Base-by-base conservation (phyloP, 1,140 invertebrate species). In the Frieseomelitta varia region DNA sequence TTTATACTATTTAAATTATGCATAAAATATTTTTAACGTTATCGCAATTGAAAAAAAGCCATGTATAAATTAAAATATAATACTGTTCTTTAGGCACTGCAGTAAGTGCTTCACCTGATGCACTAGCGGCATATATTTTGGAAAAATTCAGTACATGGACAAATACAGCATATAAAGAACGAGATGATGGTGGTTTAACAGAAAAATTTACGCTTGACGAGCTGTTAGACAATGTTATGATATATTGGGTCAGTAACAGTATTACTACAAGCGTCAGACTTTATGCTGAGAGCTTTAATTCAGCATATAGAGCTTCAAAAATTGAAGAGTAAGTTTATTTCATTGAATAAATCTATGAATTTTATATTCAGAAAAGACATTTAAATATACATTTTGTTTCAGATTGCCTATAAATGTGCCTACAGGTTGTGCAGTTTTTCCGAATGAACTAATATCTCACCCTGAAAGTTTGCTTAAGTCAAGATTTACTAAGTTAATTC, bases 81-180 rank as follows among this genome's bases (percentile, higher is more conserved):
- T 73, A 76, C 61, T 88, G 90, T 93, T 72, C 47, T 14, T 68
- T 30, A 77, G 83, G 88, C 96, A 97, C 97, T 21, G 96, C 95
- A 2, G 88, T 97, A 79, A 92, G 94, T 6, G 95, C 97, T 75
- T 97, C 97, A 15, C 98, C 98, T 1, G 95, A 96, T 2, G 97
- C 97, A 0, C 91, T 98, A 47, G 97, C 98, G 8, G 97, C 96
- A 1, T 98, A 98, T 88, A 96, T 98, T 19, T 95, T 98, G 8
- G 98, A 99, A 92, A 99, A 99, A 93, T 98, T 98, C 91, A 97
- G 96, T 15, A 96, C 96, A 0, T 97, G 97, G 96, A 98, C 97
- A 1, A 97, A 98, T 92, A 81, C 90, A 0, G 93, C 95, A 2
- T 96, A 96, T 85, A 94, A 93, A 82, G 76, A 94, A 1, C 92